These are phyloP conservation scores for Leptoclinus maculatus DNA, from an alignment of 2,797 vertebrate genomes.

Conservation along the genomic window DNA sequence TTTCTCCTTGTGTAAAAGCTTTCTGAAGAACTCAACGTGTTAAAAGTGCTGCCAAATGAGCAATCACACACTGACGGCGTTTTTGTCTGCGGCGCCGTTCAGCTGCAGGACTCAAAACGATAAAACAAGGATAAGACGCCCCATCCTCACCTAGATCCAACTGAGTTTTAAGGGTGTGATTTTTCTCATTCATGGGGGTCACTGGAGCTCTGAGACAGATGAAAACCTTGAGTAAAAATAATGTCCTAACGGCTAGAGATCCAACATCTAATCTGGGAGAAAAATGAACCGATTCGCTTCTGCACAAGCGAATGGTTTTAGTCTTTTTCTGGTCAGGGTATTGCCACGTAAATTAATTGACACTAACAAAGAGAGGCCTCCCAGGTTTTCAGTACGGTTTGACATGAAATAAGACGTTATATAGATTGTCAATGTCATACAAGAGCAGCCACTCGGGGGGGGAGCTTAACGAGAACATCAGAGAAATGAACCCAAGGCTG, in stretches of 20 bases:
- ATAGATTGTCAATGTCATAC: slow-evolving; percentile 64
- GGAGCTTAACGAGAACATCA: slow-evolving; percentile 63
- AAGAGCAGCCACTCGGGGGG: slow-evolving; percentile 52
- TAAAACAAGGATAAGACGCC: slow-evolving; percentile 58
- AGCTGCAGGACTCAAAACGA: slow-evolving; percentile 38
- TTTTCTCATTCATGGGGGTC: slow-evolving; percentile 43
- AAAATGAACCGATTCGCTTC: slow-evolving; percentile 7
- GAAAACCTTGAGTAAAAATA: slow-evolving; percentile 39
- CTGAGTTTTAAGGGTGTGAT: slow-evolving; percentile 36
- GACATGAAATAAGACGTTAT: slow-evolving; percentile 58
- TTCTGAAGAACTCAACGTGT: slow-evolving; percentile 46
- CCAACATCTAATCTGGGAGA: slow-evolving; percentile 4
- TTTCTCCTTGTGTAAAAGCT: slow-evolving; percentile 47
- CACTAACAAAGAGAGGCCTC: slow-evolving; percentile 33
- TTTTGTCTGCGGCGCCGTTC: slow-evolving; percentile 50
- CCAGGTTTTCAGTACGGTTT: slow-evolving; percentile 25
- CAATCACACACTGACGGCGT: slow-evolving; percentile 48
- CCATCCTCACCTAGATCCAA: slow-evolving; percentile 38
- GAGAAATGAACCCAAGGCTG: slow-evolving; percentile 57
- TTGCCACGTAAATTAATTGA: slow-evolving; percentile 32
- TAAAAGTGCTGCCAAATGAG: slow-evolving; percentile 62
- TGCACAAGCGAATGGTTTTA: background rate
- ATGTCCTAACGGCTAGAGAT: slow-evolving; percentile 17
- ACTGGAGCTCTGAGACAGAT: slow-evolving; percentile 25
- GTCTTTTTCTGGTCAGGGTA: slow-evolving; percentile 6